Evolutionary conservation across 2,797 vertebrate genomes (phyloP), one percentile per base, ranked within the genome.

Genomic region (Hoplostethus atlanticus): DNA sequence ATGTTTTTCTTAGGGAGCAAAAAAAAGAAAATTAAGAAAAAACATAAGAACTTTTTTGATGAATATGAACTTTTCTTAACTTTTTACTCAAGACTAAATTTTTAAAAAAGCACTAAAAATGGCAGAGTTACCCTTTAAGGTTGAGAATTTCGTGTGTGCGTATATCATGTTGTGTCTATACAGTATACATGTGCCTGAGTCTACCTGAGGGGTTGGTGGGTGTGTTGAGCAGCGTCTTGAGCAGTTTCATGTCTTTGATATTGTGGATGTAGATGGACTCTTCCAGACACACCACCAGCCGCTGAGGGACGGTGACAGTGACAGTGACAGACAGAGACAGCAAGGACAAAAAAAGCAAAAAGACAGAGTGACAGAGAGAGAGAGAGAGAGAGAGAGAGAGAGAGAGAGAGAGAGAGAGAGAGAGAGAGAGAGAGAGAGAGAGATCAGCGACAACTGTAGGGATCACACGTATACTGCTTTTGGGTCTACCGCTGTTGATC

Each of bases 231-330:
- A 98, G 94, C 16, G 97, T 98, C 92, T 97, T 97, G 83, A 98
- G 84, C 67, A 98, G 94, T 80, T 98, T 98, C 97, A 98, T 97
- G 87, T 98, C 97, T 84, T 97, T 98, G 79, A 98, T 98, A 83
- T 98, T 98, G 86, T 98, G 97, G 84, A 98, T 97, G 86, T 97
- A 98, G 86, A 98, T 95, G 0, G 97, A 97, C 79, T 97, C 97
- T 64, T 98, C 97, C 87, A 98, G 91, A 77, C 97, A 98, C 17
- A 98, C 97, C 58, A 98, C 95, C 76, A 98, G 92, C 84, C 97
- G 95, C 97, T 98, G 93, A 6, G 9, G 30, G 46, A 46, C 34
- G 34, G 6, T 34, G 34, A 34, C 34, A 34, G 21, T 17, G 6
- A 46, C 21, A 11, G 8, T 16, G 5, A 64, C 46, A 70, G 0